Percentiles rank a stretch among this genome's conserved stretches.
Conservation (phyloP, 2,888 invertebrate genomes). For the Dorcus hopei region DNA sequence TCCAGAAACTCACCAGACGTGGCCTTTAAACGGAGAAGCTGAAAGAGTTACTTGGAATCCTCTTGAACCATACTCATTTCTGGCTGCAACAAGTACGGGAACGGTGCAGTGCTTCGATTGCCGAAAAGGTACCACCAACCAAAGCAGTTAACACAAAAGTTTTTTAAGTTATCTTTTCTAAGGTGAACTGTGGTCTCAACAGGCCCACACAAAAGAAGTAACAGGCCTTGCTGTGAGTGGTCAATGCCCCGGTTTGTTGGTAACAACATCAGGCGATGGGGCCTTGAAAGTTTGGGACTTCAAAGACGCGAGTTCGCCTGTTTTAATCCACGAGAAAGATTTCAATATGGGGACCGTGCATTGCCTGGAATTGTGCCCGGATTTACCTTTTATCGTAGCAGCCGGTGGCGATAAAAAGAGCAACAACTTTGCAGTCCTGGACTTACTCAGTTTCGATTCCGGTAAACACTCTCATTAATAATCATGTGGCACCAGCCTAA, state of each 20-base stretch:
- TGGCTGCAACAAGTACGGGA: slow-evolving; percentile 64
- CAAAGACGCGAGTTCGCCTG: slow-evolving; percentile 38
- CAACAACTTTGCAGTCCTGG: slow-evolving; percentile 67
- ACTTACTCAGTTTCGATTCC: slow-evolving; percentile 57
- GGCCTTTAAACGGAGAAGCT: slow-evolving; percentile 77
- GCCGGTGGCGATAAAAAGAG: slow-evolving; percentile 83
- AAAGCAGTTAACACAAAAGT: background rate
- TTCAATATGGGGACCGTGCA: slow-evolving; percentile 70
- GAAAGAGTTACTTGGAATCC: slow-evolving; percentile 86
- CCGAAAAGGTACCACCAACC: slow-evolving; percentile 52
- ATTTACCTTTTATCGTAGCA: slow-evolving; percentile 76
- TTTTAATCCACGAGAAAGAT: slow-evolving; percentile 52
- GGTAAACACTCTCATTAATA: slow-evolving; percentile 48
- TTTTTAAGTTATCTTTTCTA: background rate
- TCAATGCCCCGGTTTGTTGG: slow-evolving; percentile 69
- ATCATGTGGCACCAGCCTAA: background rate
- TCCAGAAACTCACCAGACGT: slow-evolving; percentile 59
- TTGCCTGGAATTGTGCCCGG: slow-evolving; percentile 73
- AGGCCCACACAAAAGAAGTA: slow-evolving; percentile 74
- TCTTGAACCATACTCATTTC: slow-evolving; percentile 73
- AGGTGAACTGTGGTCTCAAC: slow-evolving; percentile 41
- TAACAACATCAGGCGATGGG: slow-evolving; percentile 78
- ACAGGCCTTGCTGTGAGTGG: slow-evolving; percentile 76
- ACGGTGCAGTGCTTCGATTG: slow-evolving; percentile 73
- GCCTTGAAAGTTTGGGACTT: slow-evolving; percentile 83